Conservation (phyloP, 2,888 invertebrate genomes). For the Drosophila birchii region DNA sequence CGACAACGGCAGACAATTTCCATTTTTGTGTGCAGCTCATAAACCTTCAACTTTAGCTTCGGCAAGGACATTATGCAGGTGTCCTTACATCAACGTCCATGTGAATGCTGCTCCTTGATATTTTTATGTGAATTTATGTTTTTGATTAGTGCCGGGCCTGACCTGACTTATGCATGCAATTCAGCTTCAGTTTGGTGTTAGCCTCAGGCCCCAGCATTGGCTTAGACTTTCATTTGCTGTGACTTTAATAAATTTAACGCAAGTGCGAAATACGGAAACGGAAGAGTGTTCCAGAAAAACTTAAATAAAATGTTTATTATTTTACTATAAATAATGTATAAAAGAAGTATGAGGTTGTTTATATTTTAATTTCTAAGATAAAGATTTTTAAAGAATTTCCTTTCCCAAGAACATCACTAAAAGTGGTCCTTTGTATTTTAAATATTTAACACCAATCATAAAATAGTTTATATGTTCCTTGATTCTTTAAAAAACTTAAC, state of each 20-base stretch:
- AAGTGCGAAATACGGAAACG: slow-evolving; percentile 20
- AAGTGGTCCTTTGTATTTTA: neutral
- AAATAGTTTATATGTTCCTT: neutral
- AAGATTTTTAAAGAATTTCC: neutral
- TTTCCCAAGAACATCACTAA: neutral
- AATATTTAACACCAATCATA: too few relatives aligned
- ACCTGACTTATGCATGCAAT: slow-evolving; percentile 73
- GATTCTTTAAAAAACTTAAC: neutral
- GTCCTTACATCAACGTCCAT: slow-evolving; percentile 49
- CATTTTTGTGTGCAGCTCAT: slow-evolving; percentile 77
- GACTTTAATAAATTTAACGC: slow-evolving; percentile 65
- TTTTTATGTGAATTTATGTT: slow-evolving; percentile 80
- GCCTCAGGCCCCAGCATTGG: slow-evolving; percentile 6
- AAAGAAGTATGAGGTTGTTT: neutral
- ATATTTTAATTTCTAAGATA: neutral
- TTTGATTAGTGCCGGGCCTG: slow-evolving; percentile 74
- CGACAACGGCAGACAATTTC: slow-evolving; percentile 69
- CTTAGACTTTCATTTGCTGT: slow-evolving; percentile 42
- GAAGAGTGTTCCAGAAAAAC: neutral
- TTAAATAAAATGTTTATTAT: neutral
- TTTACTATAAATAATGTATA: neutral
- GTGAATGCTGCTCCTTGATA: slow-evolving; percentile 45
- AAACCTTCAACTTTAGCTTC: slow-evolving; percentile 77
- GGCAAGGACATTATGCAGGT: slow-evolving; percentile 73
- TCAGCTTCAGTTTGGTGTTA: slow-evolving; percentile 52